Evolutionary conservation across 2,113 vertebrate species (phyloP).

Genomic region (Gyps fulvus): DNA sequence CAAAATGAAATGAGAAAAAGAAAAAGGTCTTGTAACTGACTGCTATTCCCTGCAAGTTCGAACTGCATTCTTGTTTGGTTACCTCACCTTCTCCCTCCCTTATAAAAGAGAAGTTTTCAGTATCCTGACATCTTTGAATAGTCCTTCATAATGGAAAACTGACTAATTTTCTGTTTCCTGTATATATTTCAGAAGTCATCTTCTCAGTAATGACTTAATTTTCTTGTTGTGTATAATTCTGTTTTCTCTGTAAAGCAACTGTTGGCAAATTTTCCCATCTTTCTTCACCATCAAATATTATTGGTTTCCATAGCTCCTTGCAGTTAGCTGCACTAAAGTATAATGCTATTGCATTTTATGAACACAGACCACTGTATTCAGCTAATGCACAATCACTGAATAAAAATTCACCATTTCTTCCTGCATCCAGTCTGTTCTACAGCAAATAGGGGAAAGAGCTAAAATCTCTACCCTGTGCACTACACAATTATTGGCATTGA

Average conservation of each 20-base stretch:
- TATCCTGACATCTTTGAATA: not conserved
- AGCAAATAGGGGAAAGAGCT: not conserved
- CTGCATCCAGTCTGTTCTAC: not conserved
- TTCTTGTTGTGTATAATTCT: not conserved
- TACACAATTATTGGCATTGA: not conserved
- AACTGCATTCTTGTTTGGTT: not conserved
- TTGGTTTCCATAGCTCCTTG: not conserved
- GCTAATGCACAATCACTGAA: not conserved
- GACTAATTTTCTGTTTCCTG: not conserved
- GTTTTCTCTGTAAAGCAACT: not conserved
- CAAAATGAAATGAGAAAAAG: not conserved
- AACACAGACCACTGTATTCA: not conserved
- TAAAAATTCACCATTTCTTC: not conserved
- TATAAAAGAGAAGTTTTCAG: not conserved
- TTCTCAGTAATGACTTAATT: slow-evolving; percentile 19
- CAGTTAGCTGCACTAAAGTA: not conserved
- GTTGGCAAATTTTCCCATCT: not conserved
- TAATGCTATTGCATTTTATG: not conserved
- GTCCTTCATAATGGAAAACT: not conserved
- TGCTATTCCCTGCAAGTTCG: not conserved
- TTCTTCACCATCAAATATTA: not conserved
- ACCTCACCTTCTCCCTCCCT: not conserved
- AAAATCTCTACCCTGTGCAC: not conserved
- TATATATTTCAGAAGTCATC: not conserved
- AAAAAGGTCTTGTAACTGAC: not conserved